Conservation (phyloP, 1,140 invertebrate genomes). For the Pentalonia nigronervosa region DNA sequence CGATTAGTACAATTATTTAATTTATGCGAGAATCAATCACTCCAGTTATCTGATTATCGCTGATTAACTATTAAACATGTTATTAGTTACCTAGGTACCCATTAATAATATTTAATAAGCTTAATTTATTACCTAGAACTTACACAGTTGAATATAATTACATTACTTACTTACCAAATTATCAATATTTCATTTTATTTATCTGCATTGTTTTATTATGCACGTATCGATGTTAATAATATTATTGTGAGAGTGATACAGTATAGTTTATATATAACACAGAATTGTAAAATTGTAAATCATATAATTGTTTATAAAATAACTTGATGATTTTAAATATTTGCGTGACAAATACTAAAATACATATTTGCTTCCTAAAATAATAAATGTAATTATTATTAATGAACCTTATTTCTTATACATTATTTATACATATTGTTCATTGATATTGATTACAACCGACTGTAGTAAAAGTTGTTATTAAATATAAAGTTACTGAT, state of each 20-base stretch:
- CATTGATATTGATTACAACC: not conserved
- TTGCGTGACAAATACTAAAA: not conserved
- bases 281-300: too few relatives aligned
- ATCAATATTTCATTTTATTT: not conserved
- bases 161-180: not conserved
- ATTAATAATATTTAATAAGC: not conserved
- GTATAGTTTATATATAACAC: too few relatives aligned
- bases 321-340: not conserved
- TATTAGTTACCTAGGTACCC: too few relatives aligned
- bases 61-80: too few relatives aligned
- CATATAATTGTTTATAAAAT: not conserved
- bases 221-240: too few relatives aligned
- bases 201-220: not conserved
- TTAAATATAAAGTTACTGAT: not conserved
- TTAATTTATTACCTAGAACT: too few relatives aligned
- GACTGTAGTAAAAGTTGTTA: constrained; percentile 8
- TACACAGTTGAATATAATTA: too few relatives aligned
- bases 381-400: not conserved
- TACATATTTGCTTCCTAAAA: not conserved
- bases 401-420: not conserved
- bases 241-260: not conserved
- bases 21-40: too few relatives aligned
- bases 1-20: not conserved
- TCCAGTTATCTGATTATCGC: too few relatives aligned
- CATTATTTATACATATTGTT: not conserved